Evolutionary conservation across 2,113 vertebrate genomes (phyloP).

Genomic region (Noctilio leporinus): DNA sequence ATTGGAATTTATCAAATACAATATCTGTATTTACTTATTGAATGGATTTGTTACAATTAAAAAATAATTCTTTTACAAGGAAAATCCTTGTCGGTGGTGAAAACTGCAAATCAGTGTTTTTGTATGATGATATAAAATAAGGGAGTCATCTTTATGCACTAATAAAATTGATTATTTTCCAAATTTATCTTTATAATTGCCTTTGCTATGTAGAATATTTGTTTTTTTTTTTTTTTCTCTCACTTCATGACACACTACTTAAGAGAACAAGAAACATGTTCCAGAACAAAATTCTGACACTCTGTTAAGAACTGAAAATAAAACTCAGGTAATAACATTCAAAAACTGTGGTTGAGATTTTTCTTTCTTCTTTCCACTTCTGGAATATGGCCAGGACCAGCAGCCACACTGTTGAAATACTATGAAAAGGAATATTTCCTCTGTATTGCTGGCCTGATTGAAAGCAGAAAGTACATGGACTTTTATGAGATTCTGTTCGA

Average conservation of each 20-base stretch:
- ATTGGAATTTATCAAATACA: neutral
- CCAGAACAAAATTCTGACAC: slow-evolving; percentile 18
- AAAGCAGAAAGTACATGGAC: neutral
- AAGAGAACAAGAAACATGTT: neutral
- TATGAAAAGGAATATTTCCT: neutral
- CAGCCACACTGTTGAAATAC: neutral
- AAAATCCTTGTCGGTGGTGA: neutral
- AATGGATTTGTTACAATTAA: neutral
- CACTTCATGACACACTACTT: neutral
- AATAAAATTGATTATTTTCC: neutral
- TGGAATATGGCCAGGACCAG: neutral
- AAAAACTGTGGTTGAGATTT: neutral
- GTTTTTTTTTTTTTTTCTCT: neutral
- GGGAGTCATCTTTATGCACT: neutral
- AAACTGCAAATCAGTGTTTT: neutral
- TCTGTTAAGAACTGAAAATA: neutral
- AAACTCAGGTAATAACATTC: slow-evolving; percentile 7
- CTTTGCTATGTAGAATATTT: neutral
- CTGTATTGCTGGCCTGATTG: neutral
- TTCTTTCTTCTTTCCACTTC: slow-evolving; percentile 33
- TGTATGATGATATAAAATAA: neutral
- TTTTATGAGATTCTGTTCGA: neutral
- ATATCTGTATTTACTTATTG: neutral
- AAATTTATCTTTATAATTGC: neutral
- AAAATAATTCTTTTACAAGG: neutral